A percentile compares a stretch with the other conserved stretches of the same genome.
Evolutionary conservation across 2,888 invertebrate species (phyloP).

Genomic region (Ferrisia virgata): DNA sequence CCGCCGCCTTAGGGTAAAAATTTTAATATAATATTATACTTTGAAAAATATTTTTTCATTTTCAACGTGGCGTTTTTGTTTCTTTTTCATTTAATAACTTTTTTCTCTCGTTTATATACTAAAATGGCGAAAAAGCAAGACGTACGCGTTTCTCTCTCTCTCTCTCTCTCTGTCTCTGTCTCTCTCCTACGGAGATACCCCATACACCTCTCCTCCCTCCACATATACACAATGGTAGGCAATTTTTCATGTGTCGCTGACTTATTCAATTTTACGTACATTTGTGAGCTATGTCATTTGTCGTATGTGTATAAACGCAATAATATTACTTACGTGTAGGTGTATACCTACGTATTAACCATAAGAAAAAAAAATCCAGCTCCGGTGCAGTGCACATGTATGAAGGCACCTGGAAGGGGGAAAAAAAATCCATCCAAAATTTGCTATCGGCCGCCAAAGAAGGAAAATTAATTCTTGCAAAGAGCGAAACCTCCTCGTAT

Average conservation of each 20-base stretch:
- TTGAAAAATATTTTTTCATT: slow-evolving; percentile 28
- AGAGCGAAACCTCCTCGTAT: background rate
- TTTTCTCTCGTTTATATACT: background rate
- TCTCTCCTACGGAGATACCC: background rate
- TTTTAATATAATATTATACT: slow-evolving; percentile 21
- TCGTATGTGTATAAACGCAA: no score
- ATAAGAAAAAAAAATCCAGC: no score
- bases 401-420: no score
- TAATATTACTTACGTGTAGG: no score
- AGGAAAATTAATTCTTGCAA: background rate
- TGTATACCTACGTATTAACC: no score
- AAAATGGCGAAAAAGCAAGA: background rate
- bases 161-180: no score
- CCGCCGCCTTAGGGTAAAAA: background rate
- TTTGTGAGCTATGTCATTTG: background rate
- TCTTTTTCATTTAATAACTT: slow-evolving; percentile 27
- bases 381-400: no score
- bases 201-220: background rate
- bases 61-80: slow-evolving; percentile 26
- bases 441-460: background rate
- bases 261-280: background rate
- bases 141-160: background rate
- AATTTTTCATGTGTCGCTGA: background rate
- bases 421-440: background rate
- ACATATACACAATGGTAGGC: background rate